Evolutionary conservation across 2,888 invertebrate species (phyloP), one percentile per base, ranked within the genome.

Genomic region (Aphodius granarius): DNA sequence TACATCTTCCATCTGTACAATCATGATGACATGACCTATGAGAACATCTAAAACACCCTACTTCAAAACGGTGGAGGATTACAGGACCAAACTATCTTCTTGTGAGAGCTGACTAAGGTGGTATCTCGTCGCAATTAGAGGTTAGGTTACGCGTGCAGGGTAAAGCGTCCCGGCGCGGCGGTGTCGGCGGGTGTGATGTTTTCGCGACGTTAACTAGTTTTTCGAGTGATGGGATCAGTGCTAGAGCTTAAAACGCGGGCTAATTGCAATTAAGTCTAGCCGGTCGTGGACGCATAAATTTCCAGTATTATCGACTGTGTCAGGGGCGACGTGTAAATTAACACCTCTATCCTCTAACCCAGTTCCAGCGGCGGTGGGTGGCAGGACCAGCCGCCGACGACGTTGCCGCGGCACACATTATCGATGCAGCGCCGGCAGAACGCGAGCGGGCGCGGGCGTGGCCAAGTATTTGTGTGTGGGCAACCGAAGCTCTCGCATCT

Each of bases 261-360:
- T 20, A 68, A 13, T 68, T 22, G 68, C 68, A 68, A 68, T 68
- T 68, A 68, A 68, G 68, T 68, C 68, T 21, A 22, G 68, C 22
- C 68, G 68, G 19, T 16, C 68, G 20, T 20, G 68, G 22, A 68
- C 68, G 68, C 68, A 68, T 68, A 68, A 68, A 68, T 68, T 68
- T 68, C 16, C 2, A 68, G 68, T 68, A 68, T 68, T 68, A 68
- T 68, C 68, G 68, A 68, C 68, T 68, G 20, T 22, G 68, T 68
- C 68, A 68, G 68, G 21, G 68, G 68, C 66, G 75, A 75, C 75
- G 72, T 75, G 66, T 19, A 75, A 75, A 75, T 75, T 75, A 72
- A 72, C 75, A 75, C 75, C 75, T 75, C 72, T 65, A 75, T 64
- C 75, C 71, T 62, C 72, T 65, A 75, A 71, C 75, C 71, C 66